Base-by-base conservation (phyloP, 2,797 vertebrate genomes). In the Uromys caudimaculatus region DNA sequence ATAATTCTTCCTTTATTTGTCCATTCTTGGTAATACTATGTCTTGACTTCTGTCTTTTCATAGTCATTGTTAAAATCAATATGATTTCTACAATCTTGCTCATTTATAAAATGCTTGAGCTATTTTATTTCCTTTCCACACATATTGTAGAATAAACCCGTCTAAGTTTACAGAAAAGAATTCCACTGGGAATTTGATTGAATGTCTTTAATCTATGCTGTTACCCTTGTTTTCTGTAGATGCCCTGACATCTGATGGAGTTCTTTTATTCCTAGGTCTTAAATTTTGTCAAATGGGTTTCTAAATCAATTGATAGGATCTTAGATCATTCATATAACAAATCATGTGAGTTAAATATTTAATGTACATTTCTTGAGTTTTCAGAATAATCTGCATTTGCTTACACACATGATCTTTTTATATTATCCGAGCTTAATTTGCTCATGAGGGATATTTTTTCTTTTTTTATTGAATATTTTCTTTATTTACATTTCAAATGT, bases 321-420 rank as follows among this genome's bases (percentile, higher is more conserved):
- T 67, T 60, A 73, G 87, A 27, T 41, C 79, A 73, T 41, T 81
- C 23, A 76, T 89, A 35, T 79, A 41, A 38, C 87, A 21, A 41
- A 32, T 73, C 47, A 12, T n/a, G 7, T 35, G 13, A 29, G 35
- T 60, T 91, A 27, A 75, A 52, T 92, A 92, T 92, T 76, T 4
- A 89, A 82, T 86, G 9, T 32, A 54, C 44, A 19, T 23, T 79
- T 16, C n/a, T 69, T 47, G 62, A 41, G 47, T 82, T 90, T 78
- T 75, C 60, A 90, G 58, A 75, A 82, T 85, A 64, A 95, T 71
- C 32, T 64, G 29, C 17, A 56, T 23, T 90, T 95, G 73, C 60
- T 75, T 44, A 17, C 67, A 10, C n/a, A 1, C 89, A 41, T 67
- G 41, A 58, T 81, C 24, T 75, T 71, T 90, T 73, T 19, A 2